A percentile compares a stretch with the other conserved stretches of the same genome.
phyloP scores from a whole-genome alignment of 1,140 invertebrate species.

The Episyrphus balteatus region DNA sequence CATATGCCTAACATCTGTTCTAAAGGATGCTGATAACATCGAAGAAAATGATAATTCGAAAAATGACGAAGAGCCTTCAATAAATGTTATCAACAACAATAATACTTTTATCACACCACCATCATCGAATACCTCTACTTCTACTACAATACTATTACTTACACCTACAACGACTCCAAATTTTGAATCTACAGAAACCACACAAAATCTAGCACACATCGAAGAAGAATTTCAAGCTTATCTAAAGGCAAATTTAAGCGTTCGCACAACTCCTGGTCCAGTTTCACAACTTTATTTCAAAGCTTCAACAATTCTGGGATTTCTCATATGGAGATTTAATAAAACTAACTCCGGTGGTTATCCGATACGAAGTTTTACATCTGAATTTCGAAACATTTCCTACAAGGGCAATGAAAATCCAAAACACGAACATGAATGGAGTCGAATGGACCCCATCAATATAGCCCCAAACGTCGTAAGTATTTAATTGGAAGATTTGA shows the following conservation, averaged over 20 bases:
- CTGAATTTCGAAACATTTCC: constrained; percentile 29
- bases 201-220: too few relatives aligned
- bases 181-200: too few relatives aligned
- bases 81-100: too few relatives aligned
- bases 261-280: constrained; percentile 31
- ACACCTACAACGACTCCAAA: too few relatives aligned
- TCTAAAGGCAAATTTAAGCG: constrained; percentile 21
- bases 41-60: too few relatives aligned
- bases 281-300: constrained; percentile 32
- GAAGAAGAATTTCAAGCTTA: constrained; percentile 17
- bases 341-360: constrained; percentile 32
- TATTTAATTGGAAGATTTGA: constrained; percentile 1
- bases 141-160: too few relatives aligned
- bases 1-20: constrained; percentile 27
- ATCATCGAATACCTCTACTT: too few relatives aligned
- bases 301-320: constrained; percentile 32
- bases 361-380: constrained; percentile 34
- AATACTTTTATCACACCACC: too few relatives aligned
- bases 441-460: constrained; percentile 32
- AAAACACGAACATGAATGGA: constrained; percentile 29
- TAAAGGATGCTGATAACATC: too few relatives aligned
- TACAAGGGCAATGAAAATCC: constrained; percentile 20
- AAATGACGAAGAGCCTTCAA: too few relatives aligned
- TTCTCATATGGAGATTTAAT: constrained; percentile 35
- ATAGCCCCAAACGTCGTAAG: constrained; percentile 35